phyloP scores from a whole-genome alignment of 2,113 vertebrate genomes.

The Argyrosomus japonicus region DNA sequence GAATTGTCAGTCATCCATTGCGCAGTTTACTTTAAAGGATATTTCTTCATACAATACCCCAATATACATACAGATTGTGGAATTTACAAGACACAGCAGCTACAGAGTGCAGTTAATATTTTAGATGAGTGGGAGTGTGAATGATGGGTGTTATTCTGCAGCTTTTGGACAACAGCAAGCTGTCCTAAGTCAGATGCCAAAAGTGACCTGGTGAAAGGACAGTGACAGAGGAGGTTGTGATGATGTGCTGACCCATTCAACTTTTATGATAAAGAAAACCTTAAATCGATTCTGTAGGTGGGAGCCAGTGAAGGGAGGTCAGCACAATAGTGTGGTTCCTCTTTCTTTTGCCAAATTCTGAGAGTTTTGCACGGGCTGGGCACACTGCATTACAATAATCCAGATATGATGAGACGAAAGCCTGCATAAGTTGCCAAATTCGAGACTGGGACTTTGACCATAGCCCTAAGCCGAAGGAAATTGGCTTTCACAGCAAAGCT shows the following conservation, averaged over 20 bases:
- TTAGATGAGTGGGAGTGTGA: neutral
- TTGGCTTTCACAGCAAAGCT: slow-evolving; percentile 59
- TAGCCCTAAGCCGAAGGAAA: slow-evolving; percentile 57
- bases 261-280: slow-evolving; percentile 13
- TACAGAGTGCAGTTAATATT: neutral
- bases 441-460: slow-evolving; percentile 40
- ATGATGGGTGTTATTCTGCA: neutral
- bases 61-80: neutral
- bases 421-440: slow-evolving; percentile 37
- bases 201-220: neutral
- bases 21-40: neutral
- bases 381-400: slow-evolving; percentile 48
- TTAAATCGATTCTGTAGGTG: slow-evolving; percentile 1
- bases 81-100: neutral
- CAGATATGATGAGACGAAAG: slow-evolving; percentile 48
- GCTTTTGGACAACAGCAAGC: neutral
- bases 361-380: slow-evolving; percentile 3
- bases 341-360: slow-evolving; percentile 10
- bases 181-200: neutral
- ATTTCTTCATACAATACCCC: neutral
- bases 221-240: neutral
- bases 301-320: neutral
- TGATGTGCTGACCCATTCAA: neutral
- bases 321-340: neutral
- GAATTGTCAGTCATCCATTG: neutral